These are phyloP conservation scores for Hippocampus abdominalis DNA, from an alignment of 2,113 vertebrate species.

Conservation along the genomic window DNA sequence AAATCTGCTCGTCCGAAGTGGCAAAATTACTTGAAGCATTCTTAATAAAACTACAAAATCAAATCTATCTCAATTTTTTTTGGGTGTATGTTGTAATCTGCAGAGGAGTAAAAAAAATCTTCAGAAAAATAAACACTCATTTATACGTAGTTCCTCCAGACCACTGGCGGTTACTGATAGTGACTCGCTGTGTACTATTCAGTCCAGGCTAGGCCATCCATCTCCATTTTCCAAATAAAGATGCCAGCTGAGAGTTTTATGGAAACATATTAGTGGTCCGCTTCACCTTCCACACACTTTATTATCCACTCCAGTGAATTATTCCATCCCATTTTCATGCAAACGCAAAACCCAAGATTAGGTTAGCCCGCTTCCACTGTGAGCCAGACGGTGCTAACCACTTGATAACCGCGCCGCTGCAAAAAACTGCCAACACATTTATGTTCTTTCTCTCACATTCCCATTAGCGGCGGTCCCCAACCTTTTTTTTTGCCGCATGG, in stretches of 20 bases:
- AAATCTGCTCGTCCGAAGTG: conserved; percentile 5
- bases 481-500: too few species aligned
- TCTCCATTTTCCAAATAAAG: not conserved
- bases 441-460: not conserved
- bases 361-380: too few species aligned
- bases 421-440: not conserved
- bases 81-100: too few species aligned
- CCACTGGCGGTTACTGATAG: too few species aligned
- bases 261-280: not conserved
- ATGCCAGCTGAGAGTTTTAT: not conserved
- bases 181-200: not conserved
- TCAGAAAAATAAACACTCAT: too few species aligned
- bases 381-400: not conserved
- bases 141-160: too few species aligned
- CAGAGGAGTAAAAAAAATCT: too few species aligned
- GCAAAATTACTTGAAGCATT: not conserved
- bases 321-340: not conserved
- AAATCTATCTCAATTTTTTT: too few species aligned
- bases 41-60: not conserved
- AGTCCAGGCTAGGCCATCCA: not conserved
- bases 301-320: not conserved
- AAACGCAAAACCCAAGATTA: too few species aligned
- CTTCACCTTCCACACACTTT: not conserved
- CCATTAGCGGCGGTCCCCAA: too few species aligned
- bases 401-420: not conserved